Conservation (phyloP, 1,140 invertebrate species). For the Neotoxoptera formosana region DNA sequence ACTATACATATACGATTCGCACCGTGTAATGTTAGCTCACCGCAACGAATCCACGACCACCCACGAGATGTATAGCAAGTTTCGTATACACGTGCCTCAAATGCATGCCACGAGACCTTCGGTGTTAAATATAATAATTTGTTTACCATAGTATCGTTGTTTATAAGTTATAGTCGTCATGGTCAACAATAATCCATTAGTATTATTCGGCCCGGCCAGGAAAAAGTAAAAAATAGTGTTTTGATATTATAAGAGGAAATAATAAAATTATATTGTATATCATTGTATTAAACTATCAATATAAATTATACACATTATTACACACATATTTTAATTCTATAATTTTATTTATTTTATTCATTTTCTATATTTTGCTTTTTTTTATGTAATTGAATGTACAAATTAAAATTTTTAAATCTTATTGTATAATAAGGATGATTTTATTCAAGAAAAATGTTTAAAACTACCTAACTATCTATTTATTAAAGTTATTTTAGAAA, state of each 20-base stretch:
- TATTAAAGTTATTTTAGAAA: neutral
- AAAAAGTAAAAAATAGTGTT: neutral
- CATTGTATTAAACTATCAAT: neutral
- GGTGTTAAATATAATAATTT: neutral
- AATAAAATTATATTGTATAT: neutral
- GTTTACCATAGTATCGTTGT: neutral
- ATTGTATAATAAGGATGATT: no score
- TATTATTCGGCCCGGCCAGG: neutral
- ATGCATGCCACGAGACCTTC: neutral
- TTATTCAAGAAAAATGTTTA: no score
- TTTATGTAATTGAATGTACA: no score
- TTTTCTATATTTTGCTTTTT: no score
- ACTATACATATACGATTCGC: neutral
- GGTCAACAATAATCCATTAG: neutral
- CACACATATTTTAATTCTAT: no score
- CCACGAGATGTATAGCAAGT: neutral
- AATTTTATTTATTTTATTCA: no score
- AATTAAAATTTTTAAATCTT: no score
- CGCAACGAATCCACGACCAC: neutral
- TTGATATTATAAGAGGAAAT: no score
- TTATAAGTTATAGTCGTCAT: neutral
- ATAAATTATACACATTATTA: neutral
- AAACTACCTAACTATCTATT: no score
- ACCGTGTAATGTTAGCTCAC: neutral
- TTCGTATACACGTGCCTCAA: neutral